Base-by-base conservation (phyloP, 2,888 invertebrate genomes). In the Scaptomyza caliginosa region DNA sequence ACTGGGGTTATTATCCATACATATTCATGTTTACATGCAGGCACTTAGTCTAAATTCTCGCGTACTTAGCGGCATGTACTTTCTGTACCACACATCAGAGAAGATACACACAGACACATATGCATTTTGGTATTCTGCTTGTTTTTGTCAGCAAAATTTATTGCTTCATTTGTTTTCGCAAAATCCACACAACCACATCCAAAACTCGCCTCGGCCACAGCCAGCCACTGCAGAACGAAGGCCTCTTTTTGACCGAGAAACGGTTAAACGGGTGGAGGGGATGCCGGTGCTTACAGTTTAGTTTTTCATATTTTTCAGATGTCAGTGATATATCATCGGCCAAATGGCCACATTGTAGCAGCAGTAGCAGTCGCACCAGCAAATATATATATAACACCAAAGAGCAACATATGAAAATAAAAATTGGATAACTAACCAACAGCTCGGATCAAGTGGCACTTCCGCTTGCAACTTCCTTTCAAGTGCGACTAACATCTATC, bases 111-210 rank as follows among this genome's bases (percentile, higher is more conserved):
- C 23, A 30, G 17, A 39, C 38, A 45, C 36, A 19, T 79, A 54
- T 77, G 74, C 66, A 67, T 42, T 62, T 68, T 67, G 63, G 57
- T 56, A 51, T 75, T 56, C 65, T 59, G 78, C 87, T 83, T 89
- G 89, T 89, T 89, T 86, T 88, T 82, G 88, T 89, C 87, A 89
- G 77, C 74, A 57, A 89, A 88, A 89, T 89, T 88, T 89, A 89
- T 89, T 89, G 88, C 89, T 89, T 89, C 85, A 89, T 89, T 89
- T 89, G 89, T 89, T 87, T 34, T 79, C 64, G 71, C 64, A 65
- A 72, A 74, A 72, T 72, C 70, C 71, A 43, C 73, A 46, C 73
- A 70, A 10, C 21, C 75, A 45, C 17, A 45, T 50, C 43, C 62
- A 58, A 70, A 71, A 64, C 57, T 49, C 40, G 52, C 36, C 54